These are phyloP conservation scores for Mamestra brassicae DNA, from an alignment of 2,888 invertebrate genomes.

Conservation along the genomic window DNA sequence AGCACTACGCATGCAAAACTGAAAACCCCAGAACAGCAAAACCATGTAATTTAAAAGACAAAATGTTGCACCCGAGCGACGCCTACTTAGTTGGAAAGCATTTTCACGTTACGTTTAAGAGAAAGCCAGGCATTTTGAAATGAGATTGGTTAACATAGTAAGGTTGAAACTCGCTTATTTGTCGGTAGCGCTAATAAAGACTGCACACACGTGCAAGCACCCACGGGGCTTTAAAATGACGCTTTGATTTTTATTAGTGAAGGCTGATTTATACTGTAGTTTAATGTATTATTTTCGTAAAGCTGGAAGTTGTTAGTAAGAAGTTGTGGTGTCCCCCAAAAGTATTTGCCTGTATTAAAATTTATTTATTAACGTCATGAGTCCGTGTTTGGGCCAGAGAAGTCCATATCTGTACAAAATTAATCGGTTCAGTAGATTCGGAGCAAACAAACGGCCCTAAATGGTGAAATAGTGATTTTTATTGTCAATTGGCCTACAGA, in stretches of 20 bases:
- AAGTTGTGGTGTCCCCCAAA: too few relatives aligned
- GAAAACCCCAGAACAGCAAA: slow-evolving; percentile 28
- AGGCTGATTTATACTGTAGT: too few relatives aligned
- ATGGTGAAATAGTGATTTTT: too few relatives aligned
- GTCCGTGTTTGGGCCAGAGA: too few relatives aligned
- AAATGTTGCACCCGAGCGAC: slow-evolving; percentile 39
- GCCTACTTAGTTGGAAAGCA: slow-evolving; percentile 57
- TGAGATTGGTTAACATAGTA: slow-evolving; percentile 65
- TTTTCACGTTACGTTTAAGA: slow-evolving; percentile 45
- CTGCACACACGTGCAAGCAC: slow-evolving; percentile 69
- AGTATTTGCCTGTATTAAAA: too few relatives aligned
- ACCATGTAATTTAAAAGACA: slow-evolving; percentile 44
- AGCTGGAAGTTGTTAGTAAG: too few relatives aligned
- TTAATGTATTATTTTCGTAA: too few relatives aligned
- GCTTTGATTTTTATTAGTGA: slow-evolving; percentile 23
- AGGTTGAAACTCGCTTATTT: slow-evolving; percentile 70
- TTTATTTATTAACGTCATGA: too few relatives aligned
- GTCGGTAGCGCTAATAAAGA: slow-evolving; percentile 78
- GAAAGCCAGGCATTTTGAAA: slow-evolving; percentile 59
- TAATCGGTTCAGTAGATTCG: too few relatives aligned
- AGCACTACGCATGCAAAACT: neutral
- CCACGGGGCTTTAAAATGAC: slow-evolving; percentile 57
- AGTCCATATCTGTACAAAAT: too few relatives aligned
- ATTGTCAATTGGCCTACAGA: too few relatives aligned
- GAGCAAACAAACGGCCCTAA: too few relatives aligned